Percentiles rank a stretch among this genome's conserved stretches.
phyloP scores from a whole-genome alignment of 2,888 invertebrate genomes.

The Troilus luridus region DNA sequence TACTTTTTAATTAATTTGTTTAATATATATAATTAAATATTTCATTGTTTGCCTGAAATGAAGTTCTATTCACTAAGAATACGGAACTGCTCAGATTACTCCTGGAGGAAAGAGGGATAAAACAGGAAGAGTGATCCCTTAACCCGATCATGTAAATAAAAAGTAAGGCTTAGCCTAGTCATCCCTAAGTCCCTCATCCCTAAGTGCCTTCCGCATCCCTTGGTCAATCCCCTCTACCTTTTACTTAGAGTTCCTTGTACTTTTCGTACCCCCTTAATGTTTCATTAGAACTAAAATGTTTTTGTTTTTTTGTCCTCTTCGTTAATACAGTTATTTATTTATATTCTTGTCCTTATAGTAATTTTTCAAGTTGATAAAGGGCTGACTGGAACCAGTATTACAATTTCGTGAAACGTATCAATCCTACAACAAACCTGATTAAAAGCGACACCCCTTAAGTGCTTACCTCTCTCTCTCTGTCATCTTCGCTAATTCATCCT shows the following conservation, averaged over 20 bases:
- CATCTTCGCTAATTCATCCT: background rate
- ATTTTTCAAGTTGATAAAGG: too few relatives aligned
- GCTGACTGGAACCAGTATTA: too few relatives aligned
- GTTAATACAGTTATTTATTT: too few relatives aligned
- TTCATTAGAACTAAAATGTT: too few relatives aligned
- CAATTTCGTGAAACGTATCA: too few relatives aligned
- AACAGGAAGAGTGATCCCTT: background rate
- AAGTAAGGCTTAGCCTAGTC: background rate
- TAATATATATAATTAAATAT: too few relatives aligned
- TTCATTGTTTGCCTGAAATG: background rate
- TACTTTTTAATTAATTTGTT: too few relatives aligned
- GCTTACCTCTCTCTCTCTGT: background rate
- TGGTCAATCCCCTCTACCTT: background rate
- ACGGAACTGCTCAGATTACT: background rate
- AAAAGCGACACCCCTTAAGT: background rate
- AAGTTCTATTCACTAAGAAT: background rate
- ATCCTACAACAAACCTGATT: background rate
- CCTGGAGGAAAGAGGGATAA: background rate
- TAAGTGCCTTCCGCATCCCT: background rate
- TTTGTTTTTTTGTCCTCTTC: too few relatives aligned
- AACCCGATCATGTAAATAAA: constrained; percentile 6
- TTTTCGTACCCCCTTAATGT: too few relatives aligned
- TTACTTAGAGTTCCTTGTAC: background rate
- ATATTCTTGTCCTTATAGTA: too few relatives aligned
- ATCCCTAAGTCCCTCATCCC: background rate